phyloP scores from a whole-genome alignment of 2,888 invertebrate species.

The Hoplodrina ambigua region DNA sequence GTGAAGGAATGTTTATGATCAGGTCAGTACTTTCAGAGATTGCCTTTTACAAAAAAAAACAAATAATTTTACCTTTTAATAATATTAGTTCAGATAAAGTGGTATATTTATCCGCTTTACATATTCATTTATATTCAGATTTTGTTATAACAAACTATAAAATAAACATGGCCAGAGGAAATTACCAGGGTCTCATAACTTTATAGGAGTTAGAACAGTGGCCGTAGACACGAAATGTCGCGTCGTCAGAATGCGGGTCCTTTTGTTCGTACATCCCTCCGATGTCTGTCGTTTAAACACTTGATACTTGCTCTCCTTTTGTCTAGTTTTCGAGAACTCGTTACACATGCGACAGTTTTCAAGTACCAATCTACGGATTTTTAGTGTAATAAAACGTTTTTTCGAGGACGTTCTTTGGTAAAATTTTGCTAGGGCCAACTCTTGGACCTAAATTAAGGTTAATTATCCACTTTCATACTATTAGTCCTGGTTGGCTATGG shows the following conservation, averaged over 20 bases:
- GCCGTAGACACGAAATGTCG: constrained; percentile 61
- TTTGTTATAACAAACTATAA: constrained; percentile 33
- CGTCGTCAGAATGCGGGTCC: constrained; percentile 73
- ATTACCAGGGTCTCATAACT: constrained; percentile 54
- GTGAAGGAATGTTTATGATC: no score
- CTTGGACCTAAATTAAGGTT: background rate
- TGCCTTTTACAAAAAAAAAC: background rate
- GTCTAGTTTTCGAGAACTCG: constrained; percentile 51
- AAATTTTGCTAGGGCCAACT: background rate
- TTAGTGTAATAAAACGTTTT: constrained; percentile 12
- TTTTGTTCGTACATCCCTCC: constrained; percentile 72
- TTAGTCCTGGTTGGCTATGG: background rate
- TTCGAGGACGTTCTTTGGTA: background rate
- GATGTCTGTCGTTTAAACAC: constrained; percentile 69
- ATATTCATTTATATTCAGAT: constrained; percentile 36
- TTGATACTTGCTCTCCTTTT: constrained; percentile 64
- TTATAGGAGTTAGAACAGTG: constrained; percentile 56
- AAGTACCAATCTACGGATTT: constrained; percentile 31
- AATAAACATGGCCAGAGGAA: constrained; percentile 46
- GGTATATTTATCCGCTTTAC: constrained; percentile 26
- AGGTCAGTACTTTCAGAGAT: background rate
- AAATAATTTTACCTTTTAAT: background rate
- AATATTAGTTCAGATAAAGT: constrained; percentile 9
- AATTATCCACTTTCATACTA: background rate
- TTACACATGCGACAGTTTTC: constrained; percentile 39